A percentile compares a stretch with the other conserved stretches of the same genome.
phyloP scores from a whole-genome alignment of 1,140 invertebrate genomes.

The Drosophila sproati region DNA sequence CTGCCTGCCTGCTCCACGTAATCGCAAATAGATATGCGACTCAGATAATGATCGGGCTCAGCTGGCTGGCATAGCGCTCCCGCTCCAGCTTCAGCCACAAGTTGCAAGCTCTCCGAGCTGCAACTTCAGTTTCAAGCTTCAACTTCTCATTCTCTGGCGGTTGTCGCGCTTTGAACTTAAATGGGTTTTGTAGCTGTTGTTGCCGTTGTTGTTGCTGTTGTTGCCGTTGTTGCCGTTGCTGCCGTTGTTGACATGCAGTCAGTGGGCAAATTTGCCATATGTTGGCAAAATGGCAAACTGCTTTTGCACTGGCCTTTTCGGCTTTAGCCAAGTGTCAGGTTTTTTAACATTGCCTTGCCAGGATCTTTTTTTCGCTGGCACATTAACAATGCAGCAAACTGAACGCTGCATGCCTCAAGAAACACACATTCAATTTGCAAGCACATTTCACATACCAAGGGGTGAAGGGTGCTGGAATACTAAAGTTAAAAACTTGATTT shows the following conservation, averaged over 20 bases:
- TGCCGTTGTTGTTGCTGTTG: slow-evolving; percentile 29
- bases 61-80: slow-evolving; percentile 15
- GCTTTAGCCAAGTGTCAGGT: slow-evolving; percentile 51
- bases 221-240: slow-evolving; percentile 29
- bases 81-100: slow-evolving; percentile 24
- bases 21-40: slow-evolving; percentile 78
- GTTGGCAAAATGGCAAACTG: slow-evolving; percentile 69
- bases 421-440: not conserved
- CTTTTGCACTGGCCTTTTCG: slow-evolving; percentile 36
- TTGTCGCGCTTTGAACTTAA: slow-evolving; percentile 81
- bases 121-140: slow-evolving; percentile 22
- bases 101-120: slow-evolving; percentile 6
- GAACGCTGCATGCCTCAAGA: not conserved
- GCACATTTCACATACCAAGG: not conserved
- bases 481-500: too few species aligned
- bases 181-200: slow-evolving; percentile 52
- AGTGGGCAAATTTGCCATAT: slow-evolving; percentile 75
- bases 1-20: slow-evolving; percentile 32
- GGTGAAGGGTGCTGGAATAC: too few species aligned
- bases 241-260: slow-evolving; percentile 54
- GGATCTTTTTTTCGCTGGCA: slow-evolving; percentile 25
- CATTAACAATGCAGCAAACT: slow-evolving; percentile 23
- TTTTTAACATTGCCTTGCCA: slow-evolving; percentile 35
- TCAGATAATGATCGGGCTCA: slow-evolving; percentile 72
- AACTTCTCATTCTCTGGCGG: slow-evolving; percentile 49